Percentiles rank a stretch among this genome's conserved stretches.
Conservation (phyloP, 2,797 vertebrate species). For the Phalanger gymnotis region DNA sequence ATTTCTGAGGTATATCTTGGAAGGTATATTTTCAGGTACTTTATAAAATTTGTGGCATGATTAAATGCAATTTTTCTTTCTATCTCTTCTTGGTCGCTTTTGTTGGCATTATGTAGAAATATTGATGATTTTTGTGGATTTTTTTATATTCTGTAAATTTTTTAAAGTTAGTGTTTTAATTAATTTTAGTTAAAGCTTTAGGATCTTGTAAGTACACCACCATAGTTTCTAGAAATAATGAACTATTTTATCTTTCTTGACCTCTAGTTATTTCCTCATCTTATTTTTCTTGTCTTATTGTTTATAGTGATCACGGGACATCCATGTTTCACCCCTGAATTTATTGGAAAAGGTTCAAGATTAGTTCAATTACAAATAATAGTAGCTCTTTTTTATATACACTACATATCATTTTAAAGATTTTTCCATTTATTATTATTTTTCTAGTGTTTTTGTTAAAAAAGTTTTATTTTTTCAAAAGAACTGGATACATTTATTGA, state of each 20-base stretch:
- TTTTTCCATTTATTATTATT: neutral
- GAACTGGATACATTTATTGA: neutral
- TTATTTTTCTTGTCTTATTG: neutral
- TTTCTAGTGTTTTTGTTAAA: neutral
- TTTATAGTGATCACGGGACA: too few species aligned
- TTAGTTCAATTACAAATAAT: neutral
- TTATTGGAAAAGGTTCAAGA: neutral
- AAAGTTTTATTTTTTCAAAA: neutral
- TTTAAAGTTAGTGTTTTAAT: too few species aligned
- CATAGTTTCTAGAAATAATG: neutral
- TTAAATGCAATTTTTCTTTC: too few species aligned
- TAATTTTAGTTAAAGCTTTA: neutral
- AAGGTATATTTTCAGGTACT: too few species aligned
- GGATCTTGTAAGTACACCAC: neutral
- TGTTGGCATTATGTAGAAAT: too few species aligned
- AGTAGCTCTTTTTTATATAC: neutral
- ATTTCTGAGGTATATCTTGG: too few species aligned
- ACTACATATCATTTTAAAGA: too few species aligned
- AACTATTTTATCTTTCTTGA: neutral
- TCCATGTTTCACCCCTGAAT: neutral
- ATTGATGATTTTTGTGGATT: too few species aligned
- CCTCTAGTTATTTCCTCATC: neutral
- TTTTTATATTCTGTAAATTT: too few species aligned
- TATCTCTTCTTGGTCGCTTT: too few species aligned
- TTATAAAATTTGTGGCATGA: too few species aligned